Percentiles rank a stretch among this genome's conserved stretches.
Conservation (phyloP, 2,113 vertebrate genomes). For the Tonatia bakeri region DNA sequence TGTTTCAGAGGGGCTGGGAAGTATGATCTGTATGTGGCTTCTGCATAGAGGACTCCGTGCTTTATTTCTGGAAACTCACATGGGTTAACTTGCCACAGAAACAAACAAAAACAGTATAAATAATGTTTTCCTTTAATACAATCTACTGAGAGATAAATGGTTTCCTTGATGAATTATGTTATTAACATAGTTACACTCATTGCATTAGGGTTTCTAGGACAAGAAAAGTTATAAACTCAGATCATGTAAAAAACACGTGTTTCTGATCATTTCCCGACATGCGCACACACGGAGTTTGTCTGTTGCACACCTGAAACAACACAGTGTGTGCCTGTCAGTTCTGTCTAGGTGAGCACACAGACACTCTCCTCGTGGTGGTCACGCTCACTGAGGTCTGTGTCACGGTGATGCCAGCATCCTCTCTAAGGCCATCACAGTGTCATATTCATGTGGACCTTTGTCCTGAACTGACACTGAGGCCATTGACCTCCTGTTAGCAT, state of each 20-base stretch:
- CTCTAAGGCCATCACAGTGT: background rate
- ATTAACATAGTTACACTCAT: background rate
- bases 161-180: background rate
- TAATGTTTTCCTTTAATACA: background rate
- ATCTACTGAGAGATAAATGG: background rate
- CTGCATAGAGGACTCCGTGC: background rate
- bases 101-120: conserved; percentile 4
- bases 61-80: conserved; percentile 74
- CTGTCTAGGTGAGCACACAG: too few relatives aligned
- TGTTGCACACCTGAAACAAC: background rate
- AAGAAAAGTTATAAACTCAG: background rate
- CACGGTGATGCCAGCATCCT: background rate
- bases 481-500: background rate
- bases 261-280: background rate
- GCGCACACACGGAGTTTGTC: background rate
- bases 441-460: background rate
- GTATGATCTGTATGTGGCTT: rapidly evolving
- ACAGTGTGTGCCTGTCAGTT: background rate
- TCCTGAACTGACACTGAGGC: background rate
- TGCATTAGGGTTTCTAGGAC: background rate
- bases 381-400: background rate
- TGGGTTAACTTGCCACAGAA: conserved; percentile 57
- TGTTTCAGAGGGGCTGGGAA: background rate
- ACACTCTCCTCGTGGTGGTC: background rate
- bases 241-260: background rate